These are phyloP conservation scores for Berghia stephanieae DNA, from an alignment of 1,140 invertebrate species.

Conservation along the genomic window DNA sequence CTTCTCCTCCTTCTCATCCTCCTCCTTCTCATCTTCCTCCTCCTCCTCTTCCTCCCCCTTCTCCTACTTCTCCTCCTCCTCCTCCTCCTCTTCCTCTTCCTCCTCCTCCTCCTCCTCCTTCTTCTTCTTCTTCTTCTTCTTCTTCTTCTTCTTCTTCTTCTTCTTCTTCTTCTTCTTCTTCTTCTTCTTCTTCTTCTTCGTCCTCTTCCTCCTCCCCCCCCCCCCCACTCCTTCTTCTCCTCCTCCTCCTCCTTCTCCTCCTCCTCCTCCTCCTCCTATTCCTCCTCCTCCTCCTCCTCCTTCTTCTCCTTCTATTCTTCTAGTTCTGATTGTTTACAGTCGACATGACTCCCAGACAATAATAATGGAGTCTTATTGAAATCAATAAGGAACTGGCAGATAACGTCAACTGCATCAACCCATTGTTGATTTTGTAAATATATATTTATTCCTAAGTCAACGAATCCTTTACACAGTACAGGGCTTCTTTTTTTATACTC, in stretches of 20 bases:
- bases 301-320: no score
- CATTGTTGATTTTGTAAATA: no score
- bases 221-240: background rate
- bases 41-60: background rate
- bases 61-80: background rate
- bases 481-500: no score
- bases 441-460: no score
- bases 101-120: slow-evolving; percentile 1
- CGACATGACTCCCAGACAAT: no score
- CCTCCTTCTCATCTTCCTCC: background rate
- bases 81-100: background rate
- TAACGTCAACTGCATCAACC: no score
- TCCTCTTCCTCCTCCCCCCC: background rate
- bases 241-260: background rate
- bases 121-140: slow-evolving; percentile 18
- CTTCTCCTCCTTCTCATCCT: no score
- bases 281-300: no score
- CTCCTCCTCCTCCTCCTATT: background rate
- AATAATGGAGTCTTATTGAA: no score
- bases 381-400: no score
- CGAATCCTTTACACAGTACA: no score
- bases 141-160: slow-evolving; percentile 18
- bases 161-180: slow-evolving; percentile 17
- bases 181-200: slow-evolving; percentile 18
- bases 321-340: no score